Evolutionary conservation across 2,888 invertebrate species (phyloP).

Genomic region (Chirona hameri): DNA sequence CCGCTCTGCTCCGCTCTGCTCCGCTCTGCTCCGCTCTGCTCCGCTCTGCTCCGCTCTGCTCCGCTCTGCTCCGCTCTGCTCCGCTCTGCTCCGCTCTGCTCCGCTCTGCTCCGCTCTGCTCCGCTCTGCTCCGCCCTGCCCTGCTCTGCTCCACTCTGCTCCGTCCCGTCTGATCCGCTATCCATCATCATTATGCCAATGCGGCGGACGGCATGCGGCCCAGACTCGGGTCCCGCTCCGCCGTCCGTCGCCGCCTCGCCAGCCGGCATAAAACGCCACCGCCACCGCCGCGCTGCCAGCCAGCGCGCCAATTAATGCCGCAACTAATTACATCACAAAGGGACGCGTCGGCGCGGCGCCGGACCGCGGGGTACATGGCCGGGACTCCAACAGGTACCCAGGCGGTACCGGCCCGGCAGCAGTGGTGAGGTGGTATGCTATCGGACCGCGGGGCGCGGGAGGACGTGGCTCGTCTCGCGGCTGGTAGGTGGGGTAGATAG

Average conservation of each 20-base stretch:
- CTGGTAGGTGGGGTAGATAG: too few species aligned
- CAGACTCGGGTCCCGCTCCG: not conserved
- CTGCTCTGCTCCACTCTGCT: too few species aligned
- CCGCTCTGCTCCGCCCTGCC: too few species aligned
- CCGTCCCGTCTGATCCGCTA: not conserved
- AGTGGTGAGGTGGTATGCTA: not conserved
- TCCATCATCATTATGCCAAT: conserved; percentile 12
- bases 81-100: not conserved
- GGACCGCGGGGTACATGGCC: not conserved
- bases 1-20: too few species aligned
- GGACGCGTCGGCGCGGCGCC: not conserved
- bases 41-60: too few species aligned
- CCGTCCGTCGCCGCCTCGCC: not conserved
- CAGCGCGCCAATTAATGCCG: conserved; percentile 5
- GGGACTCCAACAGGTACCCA: not conserved
- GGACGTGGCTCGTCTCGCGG: too few species aligned
- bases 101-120: too few species aligned
- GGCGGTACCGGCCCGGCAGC: not conserved
- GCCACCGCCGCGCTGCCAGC: not conserved
- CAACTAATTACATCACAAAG: conserved; percentile 25
- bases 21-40: too few species aligned
- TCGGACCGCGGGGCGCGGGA: too few species aligned
- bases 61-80: too few species aligned
- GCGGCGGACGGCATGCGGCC: not conserved
- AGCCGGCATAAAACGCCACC: not conserved